phyloP scores from a whole-genome alignment of 2,113 vertebrate species.

The Misgurnus anguillicaudatus region DNA sequence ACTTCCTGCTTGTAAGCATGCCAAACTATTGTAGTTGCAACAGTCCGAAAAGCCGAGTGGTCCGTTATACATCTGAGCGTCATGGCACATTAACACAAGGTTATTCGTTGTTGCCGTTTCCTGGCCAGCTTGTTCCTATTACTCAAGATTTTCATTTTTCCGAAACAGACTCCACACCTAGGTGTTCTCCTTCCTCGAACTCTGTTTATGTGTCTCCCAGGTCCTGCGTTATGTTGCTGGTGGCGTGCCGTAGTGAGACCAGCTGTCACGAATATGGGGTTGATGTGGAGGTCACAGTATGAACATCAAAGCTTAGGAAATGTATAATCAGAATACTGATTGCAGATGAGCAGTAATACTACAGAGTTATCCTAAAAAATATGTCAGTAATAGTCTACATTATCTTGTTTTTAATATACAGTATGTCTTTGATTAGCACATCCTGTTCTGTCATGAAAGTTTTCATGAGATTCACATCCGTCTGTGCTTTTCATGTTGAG shows the following conservation, averaged over 20 bases:
- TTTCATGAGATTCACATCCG: slow-evolving; percentile 16
- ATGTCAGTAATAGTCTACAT: neutral
- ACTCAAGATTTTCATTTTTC: slow-evolving; percentile 36
- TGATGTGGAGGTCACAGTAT: neutral
- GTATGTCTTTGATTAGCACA: neutral
- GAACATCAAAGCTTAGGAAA: neutral
- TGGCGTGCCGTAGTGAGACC: neutral
- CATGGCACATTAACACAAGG: slow-evolving; percentile 10
- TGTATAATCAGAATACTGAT: neutral
- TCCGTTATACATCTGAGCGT: neutral
- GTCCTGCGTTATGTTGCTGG: neutral
- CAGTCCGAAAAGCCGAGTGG: neutral
- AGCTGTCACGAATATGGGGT: neutral
- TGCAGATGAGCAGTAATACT: neutral
- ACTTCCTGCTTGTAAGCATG: slow-evolving; percentile 2
- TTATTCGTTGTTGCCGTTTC: slow-evolving; percentile 29
- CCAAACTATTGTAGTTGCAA: neutral
- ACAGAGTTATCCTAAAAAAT: neutral
- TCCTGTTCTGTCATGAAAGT: slow-evolving; percentile 2
- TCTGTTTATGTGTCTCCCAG: neutral
- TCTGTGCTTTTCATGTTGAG: slow-evolving; percentile 5
- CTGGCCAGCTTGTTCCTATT: slow-evolving; percentile 37
- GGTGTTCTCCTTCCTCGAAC: neutral
- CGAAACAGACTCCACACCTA: neutral
- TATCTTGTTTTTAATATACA: neutral